A percentile compares a stretch with the other conserved stretches of the same genome.
Evolutionary conservation across 2,888 invertebrate species (phyloP).

Genomic region (Archaeoteleia sp.): DNA sequence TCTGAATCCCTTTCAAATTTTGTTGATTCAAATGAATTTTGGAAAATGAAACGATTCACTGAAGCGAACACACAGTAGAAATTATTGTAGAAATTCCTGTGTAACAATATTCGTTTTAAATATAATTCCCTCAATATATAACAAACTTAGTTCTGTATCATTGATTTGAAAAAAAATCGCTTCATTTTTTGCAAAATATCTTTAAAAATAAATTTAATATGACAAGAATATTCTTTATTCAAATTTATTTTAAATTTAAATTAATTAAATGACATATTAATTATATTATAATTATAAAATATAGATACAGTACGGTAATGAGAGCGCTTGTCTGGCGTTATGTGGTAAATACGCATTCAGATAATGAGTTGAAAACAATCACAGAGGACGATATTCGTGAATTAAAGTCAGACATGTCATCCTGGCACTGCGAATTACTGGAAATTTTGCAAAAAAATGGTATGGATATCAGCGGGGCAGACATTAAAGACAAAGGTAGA

Average conservation of each 20-base stretch:
- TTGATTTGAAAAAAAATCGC: too few relatives aligned
- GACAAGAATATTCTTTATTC: background rate
- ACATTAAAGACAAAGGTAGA: constrained; percentile 84
- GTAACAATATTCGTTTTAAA: too few relatives aligned
- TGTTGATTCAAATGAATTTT: too few relatives aligned
- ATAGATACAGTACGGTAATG: constrained; percentile 87
- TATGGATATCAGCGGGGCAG: constrained; percentile 86
- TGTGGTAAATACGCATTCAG: constrained; percentile 90
- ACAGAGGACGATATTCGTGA: constrained; percentile 97
- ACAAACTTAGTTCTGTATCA: too few relatives aligned
- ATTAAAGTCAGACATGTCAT: constrained; percentile 94
- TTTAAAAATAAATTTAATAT: too few relatives aligned
- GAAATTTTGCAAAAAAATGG: constrained; percentile 93
- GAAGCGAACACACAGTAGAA: too few relatives aligned
- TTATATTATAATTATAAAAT: background rate
- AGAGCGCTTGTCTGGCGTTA: constrained; percentile 94
- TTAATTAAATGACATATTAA: background rate
- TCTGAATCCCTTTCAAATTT: too few relatives aligned
- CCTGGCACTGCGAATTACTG: constrained; percentile 92
- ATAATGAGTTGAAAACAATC: constrained; percentile 88
- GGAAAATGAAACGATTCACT: too few relatives aligned
- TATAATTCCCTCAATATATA: too few relatives aligned
- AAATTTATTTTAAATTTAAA: background rate
- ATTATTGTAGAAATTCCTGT: too few relatives aligned
- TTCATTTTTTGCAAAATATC: too few relatives aligned